Base-by-base conservation (phyloP, 2,888 invertebrate genomes). In the Steinernema hermaphroditum region DNA sequence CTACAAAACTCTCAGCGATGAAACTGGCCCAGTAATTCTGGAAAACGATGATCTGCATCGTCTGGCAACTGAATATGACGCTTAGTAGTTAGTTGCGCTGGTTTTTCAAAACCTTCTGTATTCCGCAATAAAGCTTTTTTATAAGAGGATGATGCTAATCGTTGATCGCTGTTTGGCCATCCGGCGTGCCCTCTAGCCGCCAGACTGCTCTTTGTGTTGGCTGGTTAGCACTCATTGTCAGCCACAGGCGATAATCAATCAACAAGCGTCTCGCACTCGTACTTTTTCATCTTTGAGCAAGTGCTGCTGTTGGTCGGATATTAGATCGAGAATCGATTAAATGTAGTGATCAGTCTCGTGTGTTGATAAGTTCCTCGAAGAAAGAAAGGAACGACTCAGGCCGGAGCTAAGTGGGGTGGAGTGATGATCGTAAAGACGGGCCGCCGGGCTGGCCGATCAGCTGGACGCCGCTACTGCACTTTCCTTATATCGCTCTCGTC, bases 221-320 rank as follows among this genome's bases (percentile, higher is more conserved):
- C n/a, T 46, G 46, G 8, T 46, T 46, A 19, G 4, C 46, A 6
- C 46, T n/a, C n/a, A n/a, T n/a, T n/a, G n/a, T n/a, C n/a, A n/a
- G 37, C 29, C 62, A 29, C 29, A 29, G 32, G 62, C 62, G 62
- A 62, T 29, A 24, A 62, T 62, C 62, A 62, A 62, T 62, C 62
- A 62, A 27, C 54, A 54, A 54, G 32, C 32, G 62, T 32, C 6
- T 12, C 29, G 62, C 62, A 62, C 29, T 62, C 32, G 62, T 9
- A 62, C 62, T 62, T 32, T 32, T 16, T 32, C 62, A 2, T 46
- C 62, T 34, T 16, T 14, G 16, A 27, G 16, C 34, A 62, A 62
- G 29, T 1, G 37, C 37, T 37, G n/a, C n/a, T n/a, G n/a, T 54
- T 6, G 46, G 16, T 46, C 46, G 46, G 46, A 46, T 46, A 46